Evolutionary conservation across 2,113 vertebrate species (phyloP), one percentile per base, ranked within the genome.

Genomic region (Prunella himalayana): DNA sequence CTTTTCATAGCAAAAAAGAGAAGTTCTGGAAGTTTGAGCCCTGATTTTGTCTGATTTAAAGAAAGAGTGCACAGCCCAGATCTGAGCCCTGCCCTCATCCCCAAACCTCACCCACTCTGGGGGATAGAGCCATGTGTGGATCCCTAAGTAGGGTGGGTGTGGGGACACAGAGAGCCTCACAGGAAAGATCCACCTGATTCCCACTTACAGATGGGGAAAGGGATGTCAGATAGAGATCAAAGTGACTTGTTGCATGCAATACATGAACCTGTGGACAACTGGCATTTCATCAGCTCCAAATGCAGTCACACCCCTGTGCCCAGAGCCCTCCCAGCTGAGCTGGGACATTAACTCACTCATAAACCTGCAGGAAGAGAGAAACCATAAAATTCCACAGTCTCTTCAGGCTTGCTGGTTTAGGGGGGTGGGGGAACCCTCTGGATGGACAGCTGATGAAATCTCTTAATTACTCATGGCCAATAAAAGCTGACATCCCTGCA

Each of bases 71-170:
- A 18, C 6, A 31, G 15, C 16, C 31, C 50, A 50, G 27, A 5
- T 15, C 35, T 33, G 65, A 69, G 53, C 50, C n/a, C 80, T 82
- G 53, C 35, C 44, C 45, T 50, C 35, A 25, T 9, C 24, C 57
- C 70, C 22, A 3, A 18, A 56, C 51, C 61, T 44, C 25, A 2
- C n/a, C 41, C 63, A 1, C 19, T 15, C 41, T 33, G 19, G 39
- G 86, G 60, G 27, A 24, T 6, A 17, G 11, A 7, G 18, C 11
- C 15, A 2, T 1, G 44, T 5, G 1, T 15, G 25, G 9, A 33
- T 22, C 24, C 42, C 12, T 24, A 3, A 8, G 19, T 1, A 19
- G 49, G 15, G 27, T 10, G 51, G 15, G 7, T 17, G 11, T 77
- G 76, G n/a, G 64, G 73, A 5, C 47, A 37, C 37, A 64, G 15